A percentile compares a stretch with the other conserved stretches of the same genome.
Evolutionary conservation across 1,140 invertebrate genomes (phyloP).

Genomic region (Neodiprion fabricii): DNA sequence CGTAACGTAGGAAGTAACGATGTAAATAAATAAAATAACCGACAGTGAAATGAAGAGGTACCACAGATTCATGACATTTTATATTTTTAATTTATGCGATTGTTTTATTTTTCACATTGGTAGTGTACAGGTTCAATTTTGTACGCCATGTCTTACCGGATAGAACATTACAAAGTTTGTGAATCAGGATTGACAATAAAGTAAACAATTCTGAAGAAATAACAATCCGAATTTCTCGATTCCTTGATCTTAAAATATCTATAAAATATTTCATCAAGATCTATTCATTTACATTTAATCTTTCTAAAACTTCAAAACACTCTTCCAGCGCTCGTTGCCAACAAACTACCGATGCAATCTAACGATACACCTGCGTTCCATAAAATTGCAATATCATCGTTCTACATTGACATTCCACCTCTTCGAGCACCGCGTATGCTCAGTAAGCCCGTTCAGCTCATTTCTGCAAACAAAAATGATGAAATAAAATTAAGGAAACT

Average conservation of each 20-base stretch:
- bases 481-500: too few relatives aligned
- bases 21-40: background rate
- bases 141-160: background rate
- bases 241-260: background rate
- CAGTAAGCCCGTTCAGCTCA: too few relatives aligned
- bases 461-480: too few relatives aligned
- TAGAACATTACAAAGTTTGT: too few relatives aligned
- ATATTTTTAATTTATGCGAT: background rate
- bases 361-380: too few relatives aligned
- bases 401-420: background rate
- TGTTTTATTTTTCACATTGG: background rate
- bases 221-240: too few relatives aligned
- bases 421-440: background rate
- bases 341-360: too few relatives aligned
- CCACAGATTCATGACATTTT: background rate
- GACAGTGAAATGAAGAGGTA: background rate
- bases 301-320: background rate
- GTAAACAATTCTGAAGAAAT: too few relatives aligned
- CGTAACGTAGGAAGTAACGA: background rate
- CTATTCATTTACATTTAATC: background rate
- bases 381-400: too few relatives aligned
- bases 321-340: background rate
- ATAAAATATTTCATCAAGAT: background rate
- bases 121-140: constrained; percentile 1
- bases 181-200: too few relatives aligned